Conservation (phyloP, 2,888 invertebrate genomes). For the Taenaris catops region DNA sequence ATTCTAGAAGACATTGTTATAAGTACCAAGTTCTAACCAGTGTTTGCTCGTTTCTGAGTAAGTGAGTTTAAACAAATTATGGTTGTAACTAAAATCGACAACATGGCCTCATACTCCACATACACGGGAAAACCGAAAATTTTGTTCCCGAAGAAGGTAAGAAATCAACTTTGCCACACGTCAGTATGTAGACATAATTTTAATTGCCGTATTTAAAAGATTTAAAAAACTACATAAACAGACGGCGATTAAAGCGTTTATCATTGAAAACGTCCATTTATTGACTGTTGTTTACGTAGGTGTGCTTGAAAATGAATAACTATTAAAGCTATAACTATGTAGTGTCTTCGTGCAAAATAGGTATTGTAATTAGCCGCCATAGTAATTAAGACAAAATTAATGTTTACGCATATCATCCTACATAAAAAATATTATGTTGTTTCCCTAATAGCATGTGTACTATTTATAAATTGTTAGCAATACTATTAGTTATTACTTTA, state of each 20-base stretch:
- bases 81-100: constrained; percentile 74
- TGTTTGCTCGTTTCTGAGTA: constrained; percentile 53
- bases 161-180: constrained; percentile 23
- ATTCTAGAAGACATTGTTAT: constrained; percentile 58
- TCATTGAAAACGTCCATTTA: constrained; percentile 14
- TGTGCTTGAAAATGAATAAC: constrained; percentile 14
- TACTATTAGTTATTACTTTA: too few relatives aligned
- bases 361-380: constrained; percentile 17
- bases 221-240: constrained; percentile 16
- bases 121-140: constrained; percentile 76
- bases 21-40: constrained; percentile 44
- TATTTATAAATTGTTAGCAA: too few relatives aligned
- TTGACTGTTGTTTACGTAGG: constrained; percentile 21
- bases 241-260: constrained; percentile 10
- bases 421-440: constrained; percentile 11
- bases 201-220: constrained; percentile 10
- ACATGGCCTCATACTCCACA: constrained; percentile 73
- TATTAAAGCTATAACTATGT: constrained; percentile 13
- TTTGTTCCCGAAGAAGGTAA: constrained; percentile 76
- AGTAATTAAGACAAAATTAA: constrained; percentile 11
- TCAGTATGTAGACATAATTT: constrained; percentile 20
- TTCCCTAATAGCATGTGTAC: constrained; percentile 11
- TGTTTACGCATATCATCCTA: constrained; percentile 9
- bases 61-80: constrained; percentile 66
- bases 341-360: constrained; percentile 19